Percentiles rank a stretch among this genome's conserved stretches.
Evolutionary conservation across 2,797 vertebrate genomes (phyloP).

Genomic region (Notolepis coatsorum): DNA sequence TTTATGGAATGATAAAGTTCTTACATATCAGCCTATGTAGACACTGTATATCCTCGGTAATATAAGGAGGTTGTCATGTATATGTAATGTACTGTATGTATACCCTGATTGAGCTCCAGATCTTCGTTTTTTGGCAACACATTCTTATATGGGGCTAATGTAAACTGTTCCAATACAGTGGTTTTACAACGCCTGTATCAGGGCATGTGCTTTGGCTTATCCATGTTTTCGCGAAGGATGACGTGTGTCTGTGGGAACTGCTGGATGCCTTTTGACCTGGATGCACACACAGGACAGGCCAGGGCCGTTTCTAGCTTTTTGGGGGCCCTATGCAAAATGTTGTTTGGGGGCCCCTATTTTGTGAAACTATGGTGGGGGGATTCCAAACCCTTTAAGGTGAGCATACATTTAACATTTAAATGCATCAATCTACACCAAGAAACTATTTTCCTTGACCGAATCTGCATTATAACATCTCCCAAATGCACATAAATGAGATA

Average conservation of each 20-base stretch:
- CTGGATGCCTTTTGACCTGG: conserved; percentile 38
- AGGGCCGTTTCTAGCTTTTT: too few species aligned
- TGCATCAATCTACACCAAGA: too few species aligned
- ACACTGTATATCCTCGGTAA: conserved; percentile 39
- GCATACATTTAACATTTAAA: too few species aligned
- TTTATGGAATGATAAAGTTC: conserved; percentile 44
- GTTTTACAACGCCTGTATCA: conserved; percentile 28
- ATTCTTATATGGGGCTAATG: conserved; percentile 18
- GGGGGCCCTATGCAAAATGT: too few species aligned
- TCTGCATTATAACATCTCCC: too few species aligned
- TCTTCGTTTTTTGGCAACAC: conserved; percentile 18
- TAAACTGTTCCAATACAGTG: conserved; percentile 25
- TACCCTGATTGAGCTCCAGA: conserved; percentile 31
- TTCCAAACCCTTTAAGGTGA: too few species aligned
- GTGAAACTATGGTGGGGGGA: too few species aligned
- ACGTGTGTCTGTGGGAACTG: conserved; percentile 12
- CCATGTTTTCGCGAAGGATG: conserved; percentile 17
- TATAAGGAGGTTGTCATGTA: conserved; percentile 24
- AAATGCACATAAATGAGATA: too few species aligned
- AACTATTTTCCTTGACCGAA: too few species aligned
- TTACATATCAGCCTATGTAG: conserved; percentile 55
- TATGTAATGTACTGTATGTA: conserved; percentile 34
- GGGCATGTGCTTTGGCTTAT: conserved; percentile 55
- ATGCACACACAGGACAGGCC: too few species aligned
- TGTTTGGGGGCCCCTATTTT: too few species aligned